Evolutionary conservation across 2,797 vertebrate genomes (phyloP).

Genomic region (Parambassis ranga): DNA sequence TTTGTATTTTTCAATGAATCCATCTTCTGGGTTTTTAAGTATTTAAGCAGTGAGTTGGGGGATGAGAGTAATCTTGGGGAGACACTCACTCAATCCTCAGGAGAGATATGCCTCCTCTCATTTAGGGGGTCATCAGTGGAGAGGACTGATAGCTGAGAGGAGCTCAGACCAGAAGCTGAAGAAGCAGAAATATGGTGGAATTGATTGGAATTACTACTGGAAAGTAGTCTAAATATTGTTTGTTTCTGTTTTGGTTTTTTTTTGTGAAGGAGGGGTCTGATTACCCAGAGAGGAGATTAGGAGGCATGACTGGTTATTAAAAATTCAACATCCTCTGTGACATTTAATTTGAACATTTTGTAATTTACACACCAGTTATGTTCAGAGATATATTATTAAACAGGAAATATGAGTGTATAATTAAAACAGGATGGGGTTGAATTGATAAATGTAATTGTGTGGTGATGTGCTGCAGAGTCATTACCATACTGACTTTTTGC

Average conservation of each 20-base stretch:
- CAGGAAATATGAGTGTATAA: slow-evolving; percentile 5
- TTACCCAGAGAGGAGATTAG: slow-evolving; percentile 41
- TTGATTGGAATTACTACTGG: slow-evolving; percentile 48
- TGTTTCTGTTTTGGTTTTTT: slow-evolving; percentile 27
- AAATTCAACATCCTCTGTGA: slow-evolving; percentile 58
- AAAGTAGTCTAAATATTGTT: slow-evolving; percentile 29
- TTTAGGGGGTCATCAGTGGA: slow-evolving; percentile 44
- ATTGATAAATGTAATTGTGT: slow-evolving; percentile 17
- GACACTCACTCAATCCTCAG: slow-evolving; percentile 52
- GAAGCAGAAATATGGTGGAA: slow-evolving; percentile 12
- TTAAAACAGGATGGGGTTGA: slow-evolving; percentile 2
- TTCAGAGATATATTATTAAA: slow-evolving; percentile 39
- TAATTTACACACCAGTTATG: slow-evolving; percentile 39
- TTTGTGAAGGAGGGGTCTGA: background rate
- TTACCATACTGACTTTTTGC: background rate
- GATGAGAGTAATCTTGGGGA: slow-evolving; percentile 73
- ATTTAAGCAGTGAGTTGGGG: slow-evolving; percentile 64
- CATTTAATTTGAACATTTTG: slow-evolving; percentile 65
- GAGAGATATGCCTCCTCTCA: slow-evolving; percentile 41
- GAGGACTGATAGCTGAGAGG: slow-evolving; percentile 47
- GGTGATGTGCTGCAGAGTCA: background rate
- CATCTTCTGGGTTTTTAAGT: slow-evolving; percentile 57
- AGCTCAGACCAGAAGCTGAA: slow-evolving; percentile 32
- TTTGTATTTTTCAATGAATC: slow-evolving; percentile 64
- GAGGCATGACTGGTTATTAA: slow-evolving; percentile 55